Conservation (phyloP, 2,113 vertebrate genomes). For the Caranx ignobilis region DNA sequence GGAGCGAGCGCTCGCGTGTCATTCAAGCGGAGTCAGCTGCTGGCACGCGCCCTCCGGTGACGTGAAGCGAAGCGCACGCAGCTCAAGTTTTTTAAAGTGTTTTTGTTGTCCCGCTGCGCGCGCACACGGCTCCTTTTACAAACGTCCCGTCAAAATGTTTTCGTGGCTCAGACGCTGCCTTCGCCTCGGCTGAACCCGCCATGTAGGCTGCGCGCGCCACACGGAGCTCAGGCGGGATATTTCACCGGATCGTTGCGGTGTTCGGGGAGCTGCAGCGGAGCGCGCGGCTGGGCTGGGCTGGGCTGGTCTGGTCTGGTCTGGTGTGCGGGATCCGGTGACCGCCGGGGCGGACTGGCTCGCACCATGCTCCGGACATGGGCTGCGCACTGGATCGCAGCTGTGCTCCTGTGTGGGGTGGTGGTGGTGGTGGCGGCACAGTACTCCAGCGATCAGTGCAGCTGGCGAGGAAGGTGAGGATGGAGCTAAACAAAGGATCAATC, state of each 20-base stretch:
- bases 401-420: conserved; percentile 80
- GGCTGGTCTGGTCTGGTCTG: not conserved
- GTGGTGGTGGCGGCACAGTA: conserved; percentile 85
- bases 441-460: conserved; percentile 94
- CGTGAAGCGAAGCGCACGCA: conserved; percentile 18
- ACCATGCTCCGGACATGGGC: conserved; percentile 62
- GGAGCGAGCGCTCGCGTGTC: conserved; percentile 71
- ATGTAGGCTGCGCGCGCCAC: conserved; percentile 56
- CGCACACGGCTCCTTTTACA: conserved; percentile 1
- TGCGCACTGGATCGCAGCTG: conserved; percentile 75
- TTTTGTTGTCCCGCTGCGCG: conserved; percentile 23
- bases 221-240: not conserved
- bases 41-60: conserved; percentile 74
- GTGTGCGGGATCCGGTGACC: conserved; percentile 41
- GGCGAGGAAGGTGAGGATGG: conserved; percentile 91
- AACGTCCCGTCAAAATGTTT: not conserved
- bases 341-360: conserved; percentile 10
- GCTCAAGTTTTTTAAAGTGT: conserved; percentile 22
- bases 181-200: conserved; percentile 19
- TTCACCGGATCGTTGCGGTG: conserved; percentile 10
- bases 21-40: conserved; percentile 59
- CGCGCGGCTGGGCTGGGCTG: not conserved
- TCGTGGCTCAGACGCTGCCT: not conserved
- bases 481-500: not conserved
- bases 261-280: conserved; percentile 13